Evolutionary conservation across 2,113 vertebrate species (phyloP), one percentile per base, ranked within the genome.

Genomic region (Calonectris borealis): DNA sequence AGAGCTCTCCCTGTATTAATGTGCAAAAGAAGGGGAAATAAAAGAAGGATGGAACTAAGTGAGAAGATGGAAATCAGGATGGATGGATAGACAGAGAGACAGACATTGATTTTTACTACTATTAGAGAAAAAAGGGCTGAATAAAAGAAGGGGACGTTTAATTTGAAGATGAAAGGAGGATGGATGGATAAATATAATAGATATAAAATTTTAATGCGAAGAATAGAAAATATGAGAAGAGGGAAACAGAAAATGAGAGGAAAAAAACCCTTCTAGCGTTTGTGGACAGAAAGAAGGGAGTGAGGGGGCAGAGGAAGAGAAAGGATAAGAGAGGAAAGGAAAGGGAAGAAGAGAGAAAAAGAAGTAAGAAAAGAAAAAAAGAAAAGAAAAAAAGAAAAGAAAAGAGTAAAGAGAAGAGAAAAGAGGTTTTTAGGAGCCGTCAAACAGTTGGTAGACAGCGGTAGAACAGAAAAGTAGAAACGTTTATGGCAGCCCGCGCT

Each of bases 401-500:
- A 15, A 3, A 7, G 11, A 24, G 9, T 46, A 46, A 19, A 25
- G 10, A 36, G 6, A 29, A 42, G 27, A 78, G 22, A 29, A 46
- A 54, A 70, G 27, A 64, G 12, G 5, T 46, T 94, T 95, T 91
- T 78, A 92, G 86, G 90, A 86, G 79, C 93, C 42, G 32, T 95
- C 88, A 90, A 83, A 86, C 85, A 89, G 86, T 93, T 82, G 55
- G 68, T 88, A 93, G 90, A 61, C 60, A 81, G 64, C 70, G 90
- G 79, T 94, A 90, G 88, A 83, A 86, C 32, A 77, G 88, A 83
- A 88, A 94, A 90, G 80, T 65, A 78, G 90, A 66, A 86, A 80
- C 94, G 40, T 93, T 95, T 81, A 81, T 92, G 72, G 51, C 88
- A 96, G 75, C 64, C 70, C 54, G 36, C 19, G 26, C 83, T 20